Evolutionary conservation across 2,113 vertebrate genomes (phyloP), one percentile per base, ranked within the genome.

Genomic region (Bubo blakistoni): DNA sequence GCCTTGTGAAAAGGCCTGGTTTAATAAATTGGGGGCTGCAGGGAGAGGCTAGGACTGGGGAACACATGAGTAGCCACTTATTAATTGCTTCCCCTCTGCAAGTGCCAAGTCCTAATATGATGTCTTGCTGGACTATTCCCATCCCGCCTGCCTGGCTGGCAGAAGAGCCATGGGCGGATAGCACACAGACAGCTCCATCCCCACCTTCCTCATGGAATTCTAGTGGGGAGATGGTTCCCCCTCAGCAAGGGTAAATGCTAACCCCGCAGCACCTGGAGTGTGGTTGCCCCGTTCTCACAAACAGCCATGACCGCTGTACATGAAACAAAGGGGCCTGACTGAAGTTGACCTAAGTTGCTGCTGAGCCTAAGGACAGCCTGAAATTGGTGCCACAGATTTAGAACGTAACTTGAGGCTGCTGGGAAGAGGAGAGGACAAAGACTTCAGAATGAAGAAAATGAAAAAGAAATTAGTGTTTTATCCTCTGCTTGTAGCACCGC

Each of bases 11-110:
- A 97, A 88, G 92, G 81, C 94, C 95, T 96, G 94, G 92, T 97
- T 98, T 98, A 98, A 98, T 98, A 98, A 97, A 98, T 95, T 94
- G 94, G 92, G 95, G 94, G 96, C 96, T 98, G 97, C 97, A 92
- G 95, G 96, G 97, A 98, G 90, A 97, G 91, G 92, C 94, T 91
- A 89, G 91, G 95, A 95, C 97, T 96, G 97, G 97, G 96, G 96
- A 98, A 97, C 97, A 97, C 94, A 97, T 98, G 97, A 98, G 86
- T 71, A 96, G 96, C 95, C 92, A 90, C 96, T 98, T 98, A 98
- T 98, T 98, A 98, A 98, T 97, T 98, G 97, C 90, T 98, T 98
- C 98, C 97, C 96, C 95, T 94, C 81, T 58, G 82, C 96, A 97
- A 97, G 92, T 95, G 95, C 97, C 94, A 97, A 96, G 66, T 88